Evolutionary conservation across 1,140 invertebrate species (phyloP), one percentile per base, ranked within the genome.

Genomic region (Psix sp.): DNA sequence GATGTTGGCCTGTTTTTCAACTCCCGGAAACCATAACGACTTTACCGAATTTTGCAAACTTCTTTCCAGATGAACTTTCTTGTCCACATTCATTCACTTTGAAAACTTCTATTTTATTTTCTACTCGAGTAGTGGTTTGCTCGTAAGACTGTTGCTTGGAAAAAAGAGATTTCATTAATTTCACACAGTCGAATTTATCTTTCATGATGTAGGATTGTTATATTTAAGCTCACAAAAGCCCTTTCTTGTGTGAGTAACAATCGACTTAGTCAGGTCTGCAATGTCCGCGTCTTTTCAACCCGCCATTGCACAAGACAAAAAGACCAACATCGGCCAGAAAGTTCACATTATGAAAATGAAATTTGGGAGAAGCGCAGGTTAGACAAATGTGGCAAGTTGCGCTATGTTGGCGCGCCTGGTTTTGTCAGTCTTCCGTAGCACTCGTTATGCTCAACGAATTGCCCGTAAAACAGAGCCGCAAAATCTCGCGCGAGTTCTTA

Each of bases 371-470:
- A 65, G 16, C 17, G 18, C 7, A 20, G 17, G 24, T 39, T 11
- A 15, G 36, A 48, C 38, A 31, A 68, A 59, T 43, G 56, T 48
- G 31, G 46, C 56, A 46, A 48, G 40, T 59, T 57, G 52, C 31
- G 42, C 45, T 38, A 63, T 57, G 54, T 51, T 56, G 51, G 42
- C 36, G 18, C 43, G 57, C 36, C 57, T 63, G 67, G 15, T 43
- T 63, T 72, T 63, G 67, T 63, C 67, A 59, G 57, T 13, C 21
- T 43, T 33, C 29, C 66, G 20, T 43, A 42, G 39, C 48, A 42
- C 40, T 70, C 68, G 68, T 72, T 59, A 65, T 52, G 45, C 29
- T 33, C 68, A 51, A 56, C 68, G 59, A 72, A 72, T 72, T 72
- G 68, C 52, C 59, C 68, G 51, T 72, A 72, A 72, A 72, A 72